Evolutionary conservation across 1,140 invertebrate genomes (phyloP).

Genomic region (Orussus abietinus): DNA sequence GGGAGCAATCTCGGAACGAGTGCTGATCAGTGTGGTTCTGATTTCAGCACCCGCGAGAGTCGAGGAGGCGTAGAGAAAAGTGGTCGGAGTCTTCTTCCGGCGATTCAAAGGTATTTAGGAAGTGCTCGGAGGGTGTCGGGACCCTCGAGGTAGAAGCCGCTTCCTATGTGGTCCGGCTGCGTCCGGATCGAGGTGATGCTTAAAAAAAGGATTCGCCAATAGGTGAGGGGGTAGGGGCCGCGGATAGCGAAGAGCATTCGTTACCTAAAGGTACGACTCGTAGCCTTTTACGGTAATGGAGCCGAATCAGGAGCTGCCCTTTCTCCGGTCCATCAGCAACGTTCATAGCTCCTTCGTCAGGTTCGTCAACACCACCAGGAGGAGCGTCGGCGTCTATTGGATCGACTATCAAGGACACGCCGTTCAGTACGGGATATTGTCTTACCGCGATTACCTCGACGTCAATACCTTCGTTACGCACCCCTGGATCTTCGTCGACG

Average conservation of each 20-base stretch:
- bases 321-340: slow-evolving; percentile 49
- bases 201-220: not conserved
- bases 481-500: slow-evolving; percentile 69
- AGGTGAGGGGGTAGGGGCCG: slow-evolving; percentile 2
- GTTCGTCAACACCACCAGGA: slow-evolving; percentile 65
- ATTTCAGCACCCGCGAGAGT: too few relatives aligned
- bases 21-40: too few relatives aligned
- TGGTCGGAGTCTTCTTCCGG: too few relatives aligned
- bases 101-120: too few relatives aligned
- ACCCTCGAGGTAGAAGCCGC: too few relatives aligned
- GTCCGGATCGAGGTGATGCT: not conserved
- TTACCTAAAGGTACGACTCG: too few relatives aligned
- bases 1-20: too few relatives aligned
- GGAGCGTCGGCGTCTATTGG: slow-evolving; percentile 68
- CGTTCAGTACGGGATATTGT: slow-evolving; percentile 56
- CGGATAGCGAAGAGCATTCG: slow-evolving; percentile 6
- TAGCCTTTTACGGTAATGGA: slow-evolving; percentile 6
- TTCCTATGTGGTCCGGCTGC: too few relatives aligned
- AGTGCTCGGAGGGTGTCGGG: too few relatives aligned
- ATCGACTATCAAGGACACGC: slow-evolving; percentile 64
- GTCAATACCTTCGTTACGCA: slow-evolving; percentile 70
- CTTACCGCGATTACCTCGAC: slow-evolving; percentile 54
- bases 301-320: not conserved
- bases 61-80: too few relatives aligned
- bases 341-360: slow-evolving; percentile 58